Percentiles rank a stretch among this genome's conserved stretches.
These are phyloP conservation scores for Drosophila melanosoma DNA, from an alignment of 2,888 invertebrate genomes.

Conservation along the genomic window DNA sequence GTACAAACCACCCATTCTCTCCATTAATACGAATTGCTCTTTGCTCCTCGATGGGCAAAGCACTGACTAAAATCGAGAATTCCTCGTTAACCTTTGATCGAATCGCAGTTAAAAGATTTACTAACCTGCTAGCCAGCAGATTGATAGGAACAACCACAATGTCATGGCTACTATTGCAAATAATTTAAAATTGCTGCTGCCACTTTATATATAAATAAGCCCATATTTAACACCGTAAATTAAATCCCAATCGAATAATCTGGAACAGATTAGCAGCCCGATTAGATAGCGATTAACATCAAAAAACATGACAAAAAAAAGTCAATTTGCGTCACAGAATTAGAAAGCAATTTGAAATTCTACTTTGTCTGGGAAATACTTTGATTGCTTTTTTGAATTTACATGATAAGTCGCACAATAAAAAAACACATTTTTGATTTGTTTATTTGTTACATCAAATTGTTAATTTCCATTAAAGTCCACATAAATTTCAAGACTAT, in stretches of 20 bases:
- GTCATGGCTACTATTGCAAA: conserved; percentile 41
- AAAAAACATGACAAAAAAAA: background rate
- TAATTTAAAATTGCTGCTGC: background rate
- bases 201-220: conserved; percentile 43
- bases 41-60: conserved; percentile 53
- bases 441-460: no score
- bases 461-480: background rate
- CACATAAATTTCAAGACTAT: background rate
- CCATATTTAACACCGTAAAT: conserved; percentile 16
- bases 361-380: no score
- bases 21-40: conserved; percentile 45
- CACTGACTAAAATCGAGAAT: conserved; percentile 24
- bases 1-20: conserved; percentile 71
- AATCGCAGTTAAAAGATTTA: background rate
- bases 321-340: background rate
- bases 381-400: background rate
- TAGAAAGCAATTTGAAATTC: background rate
- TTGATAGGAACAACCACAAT: conserved; percentile 45
- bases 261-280: background rate
- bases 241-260: conserved; percentile 15
- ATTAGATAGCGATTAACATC: conserved; percentile 33
- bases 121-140: conserved; percentile 58
- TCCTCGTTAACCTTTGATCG: background rate
- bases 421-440: no score
- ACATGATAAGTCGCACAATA: background rate